These are phyloP conservation scores for Capra hircus DNA, from an alignment of 2,113 vertebrate genomes.

Conservation along the genomic window DNA sequence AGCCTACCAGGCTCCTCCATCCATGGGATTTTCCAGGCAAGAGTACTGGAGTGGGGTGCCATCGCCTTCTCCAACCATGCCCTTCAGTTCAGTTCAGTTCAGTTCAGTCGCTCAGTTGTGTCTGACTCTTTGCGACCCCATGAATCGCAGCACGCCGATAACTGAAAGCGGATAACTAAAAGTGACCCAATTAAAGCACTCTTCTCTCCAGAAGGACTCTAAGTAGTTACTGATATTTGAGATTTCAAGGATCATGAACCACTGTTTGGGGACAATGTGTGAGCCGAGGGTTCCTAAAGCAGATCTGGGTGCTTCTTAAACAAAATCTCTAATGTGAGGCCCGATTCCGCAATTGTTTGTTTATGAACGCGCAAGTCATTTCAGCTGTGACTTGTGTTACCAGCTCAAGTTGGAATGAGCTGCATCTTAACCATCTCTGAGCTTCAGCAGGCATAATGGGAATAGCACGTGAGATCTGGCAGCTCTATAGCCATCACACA, in stretches of 20 bases:
- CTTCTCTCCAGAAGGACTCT: background rate
- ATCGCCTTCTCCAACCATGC: no score
- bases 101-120: no score
- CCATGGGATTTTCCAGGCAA: no score
- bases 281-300: background rate
- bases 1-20: no score
- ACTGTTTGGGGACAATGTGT: background rate
- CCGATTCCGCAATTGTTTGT: background rate
- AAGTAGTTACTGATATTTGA: background rate
- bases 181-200: background rate
- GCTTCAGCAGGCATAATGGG: background rate
- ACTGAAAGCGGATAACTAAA: background rate
- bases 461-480: rapidly evolving
- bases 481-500: background rate
- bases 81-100: no score
- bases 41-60: no score
- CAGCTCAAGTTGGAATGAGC: background rate
- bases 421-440: background rate
- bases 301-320: background rate
- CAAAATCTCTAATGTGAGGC: background rate
- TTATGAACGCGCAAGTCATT: background rate
- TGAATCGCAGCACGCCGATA: background rate
- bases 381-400: background rate
- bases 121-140: no score
- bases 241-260: background rate